phyloP scores from a whole-genome alignment of 2,113 vertebrate species.

The Oriolus oriolus region DNA sequence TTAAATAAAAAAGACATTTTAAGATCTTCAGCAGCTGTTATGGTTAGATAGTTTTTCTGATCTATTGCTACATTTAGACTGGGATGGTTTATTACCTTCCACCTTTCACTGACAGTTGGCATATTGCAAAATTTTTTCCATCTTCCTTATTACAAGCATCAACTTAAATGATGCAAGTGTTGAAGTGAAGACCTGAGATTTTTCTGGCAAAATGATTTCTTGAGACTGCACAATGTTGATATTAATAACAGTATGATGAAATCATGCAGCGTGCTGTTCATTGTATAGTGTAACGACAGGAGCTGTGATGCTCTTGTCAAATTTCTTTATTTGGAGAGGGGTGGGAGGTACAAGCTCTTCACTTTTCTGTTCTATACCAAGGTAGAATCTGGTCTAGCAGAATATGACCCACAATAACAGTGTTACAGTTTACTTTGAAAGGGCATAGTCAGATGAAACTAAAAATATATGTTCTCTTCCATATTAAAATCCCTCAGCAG shows the following conservation, averaged over 20 bases:
- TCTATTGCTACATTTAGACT: constrained; percentile 11
- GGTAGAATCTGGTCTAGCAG: not conserved
- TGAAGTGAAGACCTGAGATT: not conserved
- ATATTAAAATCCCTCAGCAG: not conserved
- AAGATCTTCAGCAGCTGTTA: not conserved
- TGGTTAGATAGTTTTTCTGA: not conserved
- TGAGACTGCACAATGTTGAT: not conserved
- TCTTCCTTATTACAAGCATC: not conserved
- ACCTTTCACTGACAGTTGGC: not conserved
- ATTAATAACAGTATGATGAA: not conserved
- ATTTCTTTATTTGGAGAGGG: not conserved
- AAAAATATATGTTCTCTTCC: not conserved
- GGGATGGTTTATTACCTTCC: not conserved
- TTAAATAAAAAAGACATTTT: constrained; percentile 19
- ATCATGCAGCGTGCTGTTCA: not conserved
- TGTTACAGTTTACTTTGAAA: not conserved
- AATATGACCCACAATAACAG: not conserved
- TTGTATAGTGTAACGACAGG: not conserved
- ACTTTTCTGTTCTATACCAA: not conserved
- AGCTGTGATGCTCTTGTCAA: not conserved
- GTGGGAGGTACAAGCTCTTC: not conserved
- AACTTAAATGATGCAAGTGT: not conserved
- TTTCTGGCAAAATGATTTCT: not conserved
- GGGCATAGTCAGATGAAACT: not conserved
- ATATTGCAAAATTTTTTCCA: not conserved